Evolutionary conservation across 2,888 invertebrate species (phyloP).

Genomic region (Netelia melanura): DNA sequence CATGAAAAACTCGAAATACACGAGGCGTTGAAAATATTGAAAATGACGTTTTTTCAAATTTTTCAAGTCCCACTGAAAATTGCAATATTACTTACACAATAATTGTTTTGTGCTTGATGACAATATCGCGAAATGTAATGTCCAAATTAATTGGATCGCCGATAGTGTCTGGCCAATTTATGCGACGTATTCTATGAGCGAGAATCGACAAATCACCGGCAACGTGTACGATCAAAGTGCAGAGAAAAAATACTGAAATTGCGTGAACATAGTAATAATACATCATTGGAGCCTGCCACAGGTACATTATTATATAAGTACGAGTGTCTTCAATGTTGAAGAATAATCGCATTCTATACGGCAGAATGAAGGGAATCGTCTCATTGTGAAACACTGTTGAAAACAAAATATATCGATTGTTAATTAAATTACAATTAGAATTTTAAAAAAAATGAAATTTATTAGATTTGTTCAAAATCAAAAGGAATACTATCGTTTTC

Average conservation of each 20-base stretch:
- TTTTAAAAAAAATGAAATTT: too few species aligned
- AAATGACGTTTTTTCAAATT: too few species aligned
- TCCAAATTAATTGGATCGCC: background rate
- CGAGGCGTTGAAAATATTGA: too few species aligned
- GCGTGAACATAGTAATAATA: constrained; percentile 61
- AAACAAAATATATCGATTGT: background rate
- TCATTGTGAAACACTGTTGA: constrained; percentile 48
- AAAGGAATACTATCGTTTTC: background rate
- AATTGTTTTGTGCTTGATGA: constrained; percentile 41
- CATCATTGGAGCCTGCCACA: constrained; percentile 62
- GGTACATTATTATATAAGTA: constrained; percentile 60
- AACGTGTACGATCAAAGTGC: constrained; percentile 61
- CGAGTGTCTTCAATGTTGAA: constrained; percentile 55
- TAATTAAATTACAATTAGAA: background rate
- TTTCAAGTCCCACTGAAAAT: too few species aligned
- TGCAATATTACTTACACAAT: constrained; percentile 40
- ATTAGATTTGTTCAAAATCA: too few species aligned
- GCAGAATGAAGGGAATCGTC: constrained; percentile 53
- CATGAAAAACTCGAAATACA: too few species aligned
- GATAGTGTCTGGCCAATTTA: background rate
- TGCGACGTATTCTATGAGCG: constrained; percentile 57
- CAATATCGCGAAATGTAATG: constrained; percentile 24
- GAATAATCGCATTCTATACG: constrained; percentile 56
- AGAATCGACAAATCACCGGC: constrained; percentile 62
- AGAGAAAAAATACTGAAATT: constrained; percentile 60